Percentiles rank a stretch among this genome's conserved stretches.
These are phyloP conservation scores for Nesometra sesokonis DNA, from an alignment of 35 echinoderm and acorn worm genomes.

Conservation along the genomic window DNA sequence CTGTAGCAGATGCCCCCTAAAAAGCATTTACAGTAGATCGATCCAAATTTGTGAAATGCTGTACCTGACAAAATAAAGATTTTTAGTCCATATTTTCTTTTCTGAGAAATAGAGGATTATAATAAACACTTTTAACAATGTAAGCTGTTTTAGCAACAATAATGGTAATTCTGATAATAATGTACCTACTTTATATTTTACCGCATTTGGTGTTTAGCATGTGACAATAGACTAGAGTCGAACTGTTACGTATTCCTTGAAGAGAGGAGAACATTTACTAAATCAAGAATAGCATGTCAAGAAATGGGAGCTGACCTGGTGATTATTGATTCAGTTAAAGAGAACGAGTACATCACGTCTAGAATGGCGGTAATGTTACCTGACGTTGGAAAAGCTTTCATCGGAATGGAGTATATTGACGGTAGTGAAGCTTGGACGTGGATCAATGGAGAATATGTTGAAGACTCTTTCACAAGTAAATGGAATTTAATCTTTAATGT, in stretches of 20 bases:
- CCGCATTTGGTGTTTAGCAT: not conserved
- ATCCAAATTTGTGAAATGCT: too few species aligned
- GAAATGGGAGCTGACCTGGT: not conserved
- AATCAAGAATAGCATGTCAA: not conserved
- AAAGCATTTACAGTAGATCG: too few species aligned
- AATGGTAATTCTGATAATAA: too few species aligned
- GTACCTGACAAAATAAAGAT: too few species aligned
- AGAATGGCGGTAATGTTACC: not conserved
- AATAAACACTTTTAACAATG: too few species aligned
- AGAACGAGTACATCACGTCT: not conserved
- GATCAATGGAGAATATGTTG: not conserved
- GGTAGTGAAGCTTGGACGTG: not conserved
- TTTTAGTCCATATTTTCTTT: too few species aligned
- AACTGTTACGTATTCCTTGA: not conserved
- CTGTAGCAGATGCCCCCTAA: too few species aligned
- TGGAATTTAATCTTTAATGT: not conserved
- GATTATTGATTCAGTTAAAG: not conserved
- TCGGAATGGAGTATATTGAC: not conserved
- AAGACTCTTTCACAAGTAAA: not conserved
- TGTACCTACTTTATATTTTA: too few species aligned
- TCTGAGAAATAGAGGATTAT: too few species aligned
- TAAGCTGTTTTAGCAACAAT: too few species aligned
- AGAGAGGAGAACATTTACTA: not conserved
- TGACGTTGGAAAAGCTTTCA: not conserved
- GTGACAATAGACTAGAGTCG: not conserved